Conservation (phyloP, 2,888 invertebrate genomes). For the Drosophila heteroneura region DNA sequence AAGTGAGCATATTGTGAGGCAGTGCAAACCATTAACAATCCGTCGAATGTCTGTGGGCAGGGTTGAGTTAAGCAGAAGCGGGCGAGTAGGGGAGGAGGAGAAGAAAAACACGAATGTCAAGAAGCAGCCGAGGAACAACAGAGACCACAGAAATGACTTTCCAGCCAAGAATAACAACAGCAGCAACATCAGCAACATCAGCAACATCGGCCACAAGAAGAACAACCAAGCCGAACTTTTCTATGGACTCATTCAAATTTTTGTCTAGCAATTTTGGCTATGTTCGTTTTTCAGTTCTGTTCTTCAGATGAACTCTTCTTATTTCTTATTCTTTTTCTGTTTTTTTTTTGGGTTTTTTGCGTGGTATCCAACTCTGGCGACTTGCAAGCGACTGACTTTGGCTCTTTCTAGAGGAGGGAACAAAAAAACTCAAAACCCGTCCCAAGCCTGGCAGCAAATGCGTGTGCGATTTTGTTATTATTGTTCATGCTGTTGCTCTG, state of each 20-base stretch:
- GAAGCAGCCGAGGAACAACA: conserved; percentile 59
- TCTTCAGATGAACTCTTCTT: conserved; percentile 15
- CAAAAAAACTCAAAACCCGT: conserved; percentile 43
- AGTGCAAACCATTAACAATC: conserved; percentile 70
- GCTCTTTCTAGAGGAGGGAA: conserved; percentile 47
- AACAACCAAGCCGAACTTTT: conserved; percentile 32
- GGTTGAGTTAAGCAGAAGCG: background rate
- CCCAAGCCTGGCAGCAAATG: conserved; percentile 50
- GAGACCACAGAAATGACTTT: conserved; percentile 74
- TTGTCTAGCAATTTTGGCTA: conserved; percentile 56
- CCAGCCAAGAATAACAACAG: conserved; percentile 49
- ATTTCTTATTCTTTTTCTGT: background rate
- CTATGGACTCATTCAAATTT: conserved; percentile 67
- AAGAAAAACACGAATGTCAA: conserved; percentile 8
- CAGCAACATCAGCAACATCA: conserved; percentile 22
- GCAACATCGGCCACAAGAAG: conserved; percentile 26
- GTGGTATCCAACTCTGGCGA: conserved; percentile 58
- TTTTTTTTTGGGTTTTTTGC: conserved; percentile 35
- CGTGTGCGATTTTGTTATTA: conserved; percentile 46
- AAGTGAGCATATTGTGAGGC: conserved; percentile 39
- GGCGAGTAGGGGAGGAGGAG: conserved; percentile 6
- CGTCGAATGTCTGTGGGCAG: conserved; percentile 54
- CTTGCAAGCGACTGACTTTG: conserved; percentile 71
- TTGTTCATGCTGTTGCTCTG: conserved; percentile 24
- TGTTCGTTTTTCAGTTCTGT: conserved; percentile 15